Conservation (phyloP, 2,888 invertebrate genomes). For the Drosophila greeni region DNA sequence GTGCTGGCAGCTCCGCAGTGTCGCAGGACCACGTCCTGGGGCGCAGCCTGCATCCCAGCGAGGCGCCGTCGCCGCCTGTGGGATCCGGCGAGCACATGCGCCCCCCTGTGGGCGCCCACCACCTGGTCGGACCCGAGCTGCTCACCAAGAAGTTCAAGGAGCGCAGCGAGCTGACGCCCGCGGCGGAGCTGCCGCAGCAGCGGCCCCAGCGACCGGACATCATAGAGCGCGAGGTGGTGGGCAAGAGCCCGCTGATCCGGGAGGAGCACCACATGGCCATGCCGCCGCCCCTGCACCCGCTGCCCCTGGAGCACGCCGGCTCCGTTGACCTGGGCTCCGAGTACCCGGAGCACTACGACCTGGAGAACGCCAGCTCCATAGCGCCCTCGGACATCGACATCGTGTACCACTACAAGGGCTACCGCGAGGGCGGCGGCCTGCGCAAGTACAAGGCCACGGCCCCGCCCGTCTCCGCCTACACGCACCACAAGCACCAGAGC, state of each 20-base stretch:
- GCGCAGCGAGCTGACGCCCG: constrained; percentile 84
- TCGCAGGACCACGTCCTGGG: constrained; percentile 85
- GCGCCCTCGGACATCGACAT: constrained; percentile 98
- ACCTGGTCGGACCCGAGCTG: constrained; percentile 90
- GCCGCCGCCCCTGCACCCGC: constrained; percentile 85
- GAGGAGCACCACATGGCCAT: constrained; percentile 91
- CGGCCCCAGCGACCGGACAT: constrained; percentile 94
- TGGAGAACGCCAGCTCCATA: constrained; percentile 98
- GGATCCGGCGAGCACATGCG: constrained; percentile 78
- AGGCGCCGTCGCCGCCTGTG: constrained; percentile 80
- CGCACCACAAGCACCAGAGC: constrained; percentile 87
- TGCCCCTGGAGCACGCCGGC: constrained; percentile 86
- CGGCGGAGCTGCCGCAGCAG: constrained; percentile 82
- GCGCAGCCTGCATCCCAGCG: constrained; percentile 84
- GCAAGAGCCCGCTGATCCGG: constrained; percentile 88
- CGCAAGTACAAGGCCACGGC: constrained; percentile 93
- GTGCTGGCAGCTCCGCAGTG: constrained; percentile 82
- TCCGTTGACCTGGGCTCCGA: constrained; percentile 88
- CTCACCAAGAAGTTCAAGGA: constrained; percentile 94
- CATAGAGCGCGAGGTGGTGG: constrained; percentile 92
- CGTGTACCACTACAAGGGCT: constrained; percentile 97
- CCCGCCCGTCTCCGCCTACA: constrained; percentile 87
- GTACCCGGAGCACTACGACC: constrained; percentile 94
- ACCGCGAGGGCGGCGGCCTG: constrained; percentile 90
- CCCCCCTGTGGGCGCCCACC: constrained; percentile 78